Evolutionary conservation across 37 sponge, comb jelly and placozoan genomes (phyloP).

Genomic region (Chondrilla cf. caribensis): DNA sequence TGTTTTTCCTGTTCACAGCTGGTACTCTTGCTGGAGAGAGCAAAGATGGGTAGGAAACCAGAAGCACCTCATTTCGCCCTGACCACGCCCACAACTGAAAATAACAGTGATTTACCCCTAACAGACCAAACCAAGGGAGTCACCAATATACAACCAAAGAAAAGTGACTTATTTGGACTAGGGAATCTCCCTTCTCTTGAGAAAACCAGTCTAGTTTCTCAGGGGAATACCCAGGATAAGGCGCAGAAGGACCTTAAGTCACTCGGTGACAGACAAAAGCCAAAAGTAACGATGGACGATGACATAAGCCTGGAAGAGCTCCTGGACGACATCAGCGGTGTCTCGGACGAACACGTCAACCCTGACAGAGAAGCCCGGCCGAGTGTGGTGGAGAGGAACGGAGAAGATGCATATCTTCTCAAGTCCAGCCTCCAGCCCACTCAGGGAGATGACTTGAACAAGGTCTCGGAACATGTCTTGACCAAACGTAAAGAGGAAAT

Average conservation of each 20-base stretch:
- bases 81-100: too few relatives aligned
- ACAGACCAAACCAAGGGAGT: neutral
- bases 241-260: too few relatives aligned
- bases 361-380: too few relatives aligned
- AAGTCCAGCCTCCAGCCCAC: neutral
- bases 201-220: too few relatives aligned
- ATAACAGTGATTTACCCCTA: too few relatives aligned
- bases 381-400: neutral
- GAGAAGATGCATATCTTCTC: neutral
- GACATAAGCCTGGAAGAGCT: neutral
- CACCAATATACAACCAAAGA: neutral
- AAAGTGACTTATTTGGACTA: neutral
- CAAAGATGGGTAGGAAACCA: too few relatives aligned
- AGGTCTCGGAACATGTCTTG: conserved; percentile 44
- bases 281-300: neutral
- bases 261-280: neutral
- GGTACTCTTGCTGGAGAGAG: too few relatives aligned
- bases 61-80: too few relatives aligned
- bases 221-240: too few relatives aligned
- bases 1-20: too few relatives aligned
- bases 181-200: neutral
- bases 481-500: conserved; percentile 48
- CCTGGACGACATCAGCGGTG: neutral
- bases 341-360: neutral
- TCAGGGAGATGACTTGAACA: conserved; percentile 63